Evolutionary conservation across 2,797 vertebrate genomes (phyloP).

Genomic region (Pseudomugil tenellus): DNA sequence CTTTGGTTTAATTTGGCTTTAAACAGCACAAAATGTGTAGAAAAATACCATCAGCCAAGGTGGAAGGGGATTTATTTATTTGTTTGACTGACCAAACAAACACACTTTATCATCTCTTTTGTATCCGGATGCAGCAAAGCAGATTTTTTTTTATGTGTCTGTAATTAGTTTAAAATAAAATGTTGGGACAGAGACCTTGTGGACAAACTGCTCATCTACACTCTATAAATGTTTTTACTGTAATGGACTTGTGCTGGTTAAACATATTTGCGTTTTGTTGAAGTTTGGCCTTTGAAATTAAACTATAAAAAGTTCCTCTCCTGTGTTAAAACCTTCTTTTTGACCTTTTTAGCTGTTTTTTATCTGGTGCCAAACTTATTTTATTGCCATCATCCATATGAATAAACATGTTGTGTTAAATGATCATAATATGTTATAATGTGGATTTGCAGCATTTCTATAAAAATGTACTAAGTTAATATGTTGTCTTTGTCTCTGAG

Average conservation of each 20-base stretch:
- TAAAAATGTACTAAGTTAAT: background rate
- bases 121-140: conserved; percentile 29
- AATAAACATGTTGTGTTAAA: no score
- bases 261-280: background rate
- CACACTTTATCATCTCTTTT: background rate
- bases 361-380: no score
- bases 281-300: background rate
- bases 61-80: background rate
- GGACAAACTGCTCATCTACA: conserved; percentile 20
- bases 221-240: conserved; percentile 18
- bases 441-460: no score
- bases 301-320: background rate
- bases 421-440: background rate
- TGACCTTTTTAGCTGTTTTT: no score
- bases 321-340: background rate
- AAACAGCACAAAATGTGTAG: background rate
- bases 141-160: conserved; percentile 50
- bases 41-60: background rate
- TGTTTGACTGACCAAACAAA: background rate
- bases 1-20: background rate
- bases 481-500: background rate
- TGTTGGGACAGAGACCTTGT: no score
- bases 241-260: conserved; percentile 4
- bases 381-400: no score
- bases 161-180: conserved; percentile 27